Evolutionary conservation across 2,797 vertebrate genomes (phyloP).

Genomic region (Ambastaia sidthimunki): DNA sequence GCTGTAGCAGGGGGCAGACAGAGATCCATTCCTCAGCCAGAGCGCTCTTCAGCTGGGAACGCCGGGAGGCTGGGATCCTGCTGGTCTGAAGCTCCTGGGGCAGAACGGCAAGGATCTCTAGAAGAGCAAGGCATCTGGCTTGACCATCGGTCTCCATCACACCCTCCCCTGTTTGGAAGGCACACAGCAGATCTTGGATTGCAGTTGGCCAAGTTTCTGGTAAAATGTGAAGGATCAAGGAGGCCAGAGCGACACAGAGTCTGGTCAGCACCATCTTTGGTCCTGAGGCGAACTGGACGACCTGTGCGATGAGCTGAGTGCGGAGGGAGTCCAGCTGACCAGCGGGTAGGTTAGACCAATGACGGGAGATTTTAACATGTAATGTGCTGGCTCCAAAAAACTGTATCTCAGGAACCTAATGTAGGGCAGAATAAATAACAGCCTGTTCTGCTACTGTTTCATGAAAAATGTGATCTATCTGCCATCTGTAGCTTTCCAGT

Average conservation of each 20-base stretch:
- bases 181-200: conserved; percentile 91
- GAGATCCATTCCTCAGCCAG: conserved; percentile 85
- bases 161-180: conserved; percentile 84
- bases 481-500: not conserved
- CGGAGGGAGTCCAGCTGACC: conserved; percentile 91
- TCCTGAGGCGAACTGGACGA: conserved; percentile 90
- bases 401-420: conserved; percentile 92
- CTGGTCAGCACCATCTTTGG: conserved; percentile 96
- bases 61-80: conserved; percentile 85
- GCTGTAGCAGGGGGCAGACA: conserved; percentile 89
- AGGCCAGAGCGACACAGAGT: conserved; percentile 92
- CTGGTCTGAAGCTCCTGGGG: conserved; percentile 96
- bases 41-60: conserved; percentile 86
- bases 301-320: conserved; percentile 91
- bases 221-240: conserved; percentile 92
- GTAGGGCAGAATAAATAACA: not conserved
- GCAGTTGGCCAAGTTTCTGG: conserved; percentile 92
- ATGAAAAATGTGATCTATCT: not conserved
- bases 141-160: conserved; percentile 82
- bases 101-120: conserved; percentile 93
- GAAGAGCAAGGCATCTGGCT: conserved; percentile 85
- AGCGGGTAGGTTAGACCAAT: conserved; percentile 90
- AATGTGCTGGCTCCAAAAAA: conserved; percentile 98
- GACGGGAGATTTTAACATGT: conserved; percentile 93
- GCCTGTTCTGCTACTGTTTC: not conserved